phyloP scores from a whole-genome alignment of 1,140 invertebrate genomes.

The Aphelinus certus region DNA sequence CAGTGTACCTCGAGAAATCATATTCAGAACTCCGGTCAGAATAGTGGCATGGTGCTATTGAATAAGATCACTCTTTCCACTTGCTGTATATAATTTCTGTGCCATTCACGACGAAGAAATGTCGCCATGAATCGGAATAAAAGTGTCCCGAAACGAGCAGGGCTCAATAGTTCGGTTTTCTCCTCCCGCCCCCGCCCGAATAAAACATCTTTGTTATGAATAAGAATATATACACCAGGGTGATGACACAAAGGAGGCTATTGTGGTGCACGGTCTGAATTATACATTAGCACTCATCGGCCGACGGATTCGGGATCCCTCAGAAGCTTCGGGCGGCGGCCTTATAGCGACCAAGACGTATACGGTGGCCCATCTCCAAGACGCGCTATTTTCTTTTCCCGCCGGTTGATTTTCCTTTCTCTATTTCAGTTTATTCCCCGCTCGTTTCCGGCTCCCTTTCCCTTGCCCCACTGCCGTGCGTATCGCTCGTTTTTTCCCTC shows the following conservation, averaged over 20 bases:
- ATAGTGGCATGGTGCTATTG: too few species aligned
- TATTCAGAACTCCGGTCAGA: too few species aligned
- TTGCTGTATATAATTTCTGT: too few species aligned
- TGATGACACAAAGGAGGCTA: background rate
- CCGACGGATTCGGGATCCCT: background rate
- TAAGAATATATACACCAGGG: background rate
- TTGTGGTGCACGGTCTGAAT: constrained; percentile 12
- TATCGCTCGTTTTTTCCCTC: background rate
- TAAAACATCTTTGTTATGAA: background rate
- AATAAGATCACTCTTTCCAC: too few species aligned
- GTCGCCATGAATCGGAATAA: too few species aligned
- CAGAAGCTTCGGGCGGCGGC: background rate
- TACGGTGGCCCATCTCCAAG: too few species aligned
- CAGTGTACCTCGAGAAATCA: too few species aligned
- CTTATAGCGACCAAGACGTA: background rate
- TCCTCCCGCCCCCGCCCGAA: too few species aligned
- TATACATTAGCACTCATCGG: constrained; percentile 8
- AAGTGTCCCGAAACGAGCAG: too few species aligned
- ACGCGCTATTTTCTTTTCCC: background rate
- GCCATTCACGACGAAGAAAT: too few species aligned
- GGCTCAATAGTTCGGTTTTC: too few species aligned
- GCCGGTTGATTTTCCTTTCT: background rate
- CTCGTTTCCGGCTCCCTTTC: background rate
- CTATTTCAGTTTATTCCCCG: background rate
- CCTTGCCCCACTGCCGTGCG: background rate